Base-by-base conservation (phyloP, 2,797 vertebrate genomes). In the Bryconaethiops microstoma region DNA sequence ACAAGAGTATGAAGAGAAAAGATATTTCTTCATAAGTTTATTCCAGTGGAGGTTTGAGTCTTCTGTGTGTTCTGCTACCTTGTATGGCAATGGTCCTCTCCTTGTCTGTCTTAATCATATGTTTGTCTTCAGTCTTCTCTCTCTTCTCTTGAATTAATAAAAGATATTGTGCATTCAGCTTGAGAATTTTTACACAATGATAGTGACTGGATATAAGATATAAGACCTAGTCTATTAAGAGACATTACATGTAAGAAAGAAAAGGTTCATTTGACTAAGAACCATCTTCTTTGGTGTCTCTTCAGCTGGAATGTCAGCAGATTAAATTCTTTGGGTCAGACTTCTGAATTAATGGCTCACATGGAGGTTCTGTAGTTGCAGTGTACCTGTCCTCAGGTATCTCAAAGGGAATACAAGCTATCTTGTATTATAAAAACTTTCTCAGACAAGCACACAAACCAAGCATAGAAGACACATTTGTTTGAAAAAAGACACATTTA, bases 91-190 rank as follows among this genome's bases (percentile, higher is more conserved):
- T 2, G 35, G 62, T 85, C 65, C 74, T 85, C 76, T 81, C 79
- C 68, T 91, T 85, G 50, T 81, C 76, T 68, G 79, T 42, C 7
- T 77, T 2, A 39, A 87, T 0, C 83, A 87, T 89, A 35, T 79
- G 85, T 86, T 91, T 85, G 67, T 87, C 88, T 25, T 93, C 92
- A 83, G 88, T 90, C 88, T 80, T 93, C 93, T 92, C 95, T 89
- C 86, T 91, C 87, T 80, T 81, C 74, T 90, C 91, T 88, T 94
- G 88, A 90, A 95, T 93, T 95, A 95, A n/a, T n/a, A 86, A 88
- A 90, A 91, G 62, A 93, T 88, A 93, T 81, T 76, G 74, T 87
- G 45, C 42, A 48, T 69, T 72, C 4, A 69, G 39, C 23, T 77
- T 72, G 35, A 35, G 35, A 4, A 35, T 35, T 35, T 35, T 35